Percentiles rank a stretch among this genome's conserved stretches.
Evolutionary conservation across 2,888 invertebrate genomes (phyloP).

Genomic region (Halocaridina rubra): DNA sequence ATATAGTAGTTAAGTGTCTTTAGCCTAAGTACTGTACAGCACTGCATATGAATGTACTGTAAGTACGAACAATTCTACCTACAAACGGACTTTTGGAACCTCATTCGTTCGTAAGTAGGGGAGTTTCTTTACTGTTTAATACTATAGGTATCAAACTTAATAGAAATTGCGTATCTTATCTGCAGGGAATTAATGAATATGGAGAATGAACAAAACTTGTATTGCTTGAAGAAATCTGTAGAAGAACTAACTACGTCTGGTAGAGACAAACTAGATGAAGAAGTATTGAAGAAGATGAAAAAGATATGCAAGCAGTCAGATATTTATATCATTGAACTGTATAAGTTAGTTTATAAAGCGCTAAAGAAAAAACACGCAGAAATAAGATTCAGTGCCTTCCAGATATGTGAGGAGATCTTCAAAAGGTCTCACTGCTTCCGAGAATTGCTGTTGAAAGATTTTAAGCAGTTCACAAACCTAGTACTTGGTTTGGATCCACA

Average conservation of each 20-base stretch:
- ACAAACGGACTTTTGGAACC: no score
- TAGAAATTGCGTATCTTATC: no score
- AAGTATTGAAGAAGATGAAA: conserved; percentile 50
- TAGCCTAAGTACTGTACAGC: no score
- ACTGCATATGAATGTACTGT: no score
- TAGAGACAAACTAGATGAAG: conserved; percentile 53
- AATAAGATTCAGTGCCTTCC: conserved; percentile 72
- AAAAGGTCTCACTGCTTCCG: conserved; percentile 71
- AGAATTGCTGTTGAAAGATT: conserved; percentile 70
- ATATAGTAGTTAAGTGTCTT: no score
- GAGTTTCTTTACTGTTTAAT: no score
- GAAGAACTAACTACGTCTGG: conserved; percentile 57
- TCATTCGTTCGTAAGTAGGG: no score
- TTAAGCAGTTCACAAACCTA: conserved; percentile 45
- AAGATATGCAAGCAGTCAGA: conserved; percentile 58
- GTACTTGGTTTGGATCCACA: conserved; percentile 66
- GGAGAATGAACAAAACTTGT: conserved; percentile 25
- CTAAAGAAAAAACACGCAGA: conserved; percentile 72
- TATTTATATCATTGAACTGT: conserved; percentile 63
- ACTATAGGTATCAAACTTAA: no score
- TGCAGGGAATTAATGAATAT: no score
- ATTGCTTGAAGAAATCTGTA: conserved; percentile 43
- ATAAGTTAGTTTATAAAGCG: conserved; percentile 69
- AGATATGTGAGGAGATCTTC: conserved; percentile 72
- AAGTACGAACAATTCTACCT: no score